phyloP scores from a whole-genome alignment of 1,140 invertebrate species.

The Papilio machaon region DNA sequence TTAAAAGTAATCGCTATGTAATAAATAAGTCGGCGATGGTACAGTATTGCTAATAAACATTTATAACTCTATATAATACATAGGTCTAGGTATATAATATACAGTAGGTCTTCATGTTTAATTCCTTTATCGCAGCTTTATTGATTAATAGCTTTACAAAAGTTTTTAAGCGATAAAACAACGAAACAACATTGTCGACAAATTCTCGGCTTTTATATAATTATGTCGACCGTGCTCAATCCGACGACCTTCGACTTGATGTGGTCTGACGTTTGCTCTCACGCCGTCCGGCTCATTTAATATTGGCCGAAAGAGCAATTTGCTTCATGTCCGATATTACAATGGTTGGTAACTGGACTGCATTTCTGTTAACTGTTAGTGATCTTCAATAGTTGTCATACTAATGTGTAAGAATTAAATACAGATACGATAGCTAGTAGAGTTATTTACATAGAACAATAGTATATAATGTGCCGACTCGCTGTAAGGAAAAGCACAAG shows the following conservation, averaged over 20 bases:
- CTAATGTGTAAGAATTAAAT: too few species aligned
- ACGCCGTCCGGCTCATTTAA: background rate
- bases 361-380: background rate
- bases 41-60: too few species aligned
- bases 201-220: conserved; percentile 2
- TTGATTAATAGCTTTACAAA: conserved; percentile 16
- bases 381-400: too few species aligned
- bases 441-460: too few species aligned
- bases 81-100: background rate
- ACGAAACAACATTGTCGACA: background rate
- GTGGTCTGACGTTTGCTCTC: conserved; percentile 13
- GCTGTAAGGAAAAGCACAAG: too few species aligned
- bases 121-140: background rate
- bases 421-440: too few species aligned
- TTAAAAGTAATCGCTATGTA: too few species aligned
- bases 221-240: conserved; percentile 9
- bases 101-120: background rate
- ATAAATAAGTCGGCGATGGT: too few species aligned
- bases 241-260: background rate
- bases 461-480: too few species aligned
- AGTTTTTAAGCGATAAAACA: conserved; percentile 1
- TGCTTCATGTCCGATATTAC: background rate
- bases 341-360: background rate
- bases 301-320: background rate
- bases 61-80: too few species aligned